Evolutionary conservation across 2,113 vertebrate species (phyloP), one percentile per base, ranked within the genome.

Genomic region (Ceuthmochares aereus): DNA sequence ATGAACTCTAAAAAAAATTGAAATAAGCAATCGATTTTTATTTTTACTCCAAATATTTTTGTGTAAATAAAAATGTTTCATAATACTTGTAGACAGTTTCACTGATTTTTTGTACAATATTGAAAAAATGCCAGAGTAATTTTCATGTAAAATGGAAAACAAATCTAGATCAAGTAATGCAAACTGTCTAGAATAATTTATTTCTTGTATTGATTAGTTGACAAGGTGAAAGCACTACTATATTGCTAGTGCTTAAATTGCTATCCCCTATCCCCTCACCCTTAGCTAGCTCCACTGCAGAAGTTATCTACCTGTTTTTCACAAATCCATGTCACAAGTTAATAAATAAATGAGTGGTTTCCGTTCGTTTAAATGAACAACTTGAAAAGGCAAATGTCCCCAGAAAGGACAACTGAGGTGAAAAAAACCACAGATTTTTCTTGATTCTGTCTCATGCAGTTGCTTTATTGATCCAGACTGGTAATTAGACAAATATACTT

Each of bases 21-120:
- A 64, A 87, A 59, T 4, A 62, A 77, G 8, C 3, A 56, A 60
- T 7, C 0, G 0, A 34, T 8, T 49, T 86, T 64, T 45, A 15
- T 47, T 82, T 87, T 88, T 80, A 42, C 12, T 86, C 25, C 13
- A 70, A 63, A 34, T 37, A 52, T 12, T 84, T 59, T 67, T 11
- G 2, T 7, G 4, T n/a, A 56, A 74, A 81, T 42, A 25, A 37
- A 89, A 64, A 8, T 34, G 74, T 25, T 94, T 73, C 32, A 64
- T 70, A 63, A 69, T 22, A 37, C 7, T 19, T 42, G 14, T 14
- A 51, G 6, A 37, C 10, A 74, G 56, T 52, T 75, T 43, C 32
- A 67, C 21, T 19, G 27, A 18, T 14, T n/a, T 52, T 85, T 62
- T 25, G 7, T 47, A 36, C 10, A 70, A 29, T 30, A 27, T 49